Percentiles rank a stretch among this genome's conserved stretches.
These are phyloP conservation scores for Hylaea fasciaria DNA, from an alignment of 2,888 invertebrate genomes.

Conservation along the genomic window DNA sequence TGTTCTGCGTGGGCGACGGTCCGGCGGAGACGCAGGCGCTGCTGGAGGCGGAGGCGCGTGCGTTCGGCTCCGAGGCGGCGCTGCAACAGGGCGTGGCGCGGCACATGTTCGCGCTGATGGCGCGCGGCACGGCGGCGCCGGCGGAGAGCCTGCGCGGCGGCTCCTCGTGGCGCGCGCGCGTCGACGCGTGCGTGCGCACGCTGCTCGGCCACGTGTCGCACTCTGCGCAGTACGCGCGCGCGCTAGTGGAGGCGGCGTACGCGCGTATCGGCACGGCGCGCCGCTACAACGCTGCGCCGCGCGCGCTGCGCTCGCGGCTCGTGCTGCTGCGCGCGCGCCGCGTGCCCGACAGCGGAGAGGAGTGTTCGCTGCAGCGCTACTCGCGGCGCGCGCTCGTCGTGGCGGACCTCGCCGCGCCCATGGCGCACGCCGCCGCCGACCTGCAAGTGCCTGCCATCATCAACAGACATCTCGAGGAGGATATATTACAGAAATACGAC, in stretches of 20 bases:
- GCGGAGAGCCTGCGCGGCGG: constrained; percentile 45
- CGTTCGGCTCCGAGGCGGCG: constrained; percentile 40
- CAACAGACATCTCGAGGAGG: constrained; percentile 54
- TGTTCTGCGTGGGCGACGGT: constrained; percentile 55
- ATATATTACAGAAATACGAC: constrained; percentile 51
- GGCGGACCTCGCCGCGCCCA: constrained; percentile 45
- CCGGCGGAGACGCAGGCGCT: constrained; percentile 49
- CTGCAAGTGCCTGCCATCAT: constrained; percentile 52
- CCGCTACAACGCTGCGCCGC: constrained; percentile 35
- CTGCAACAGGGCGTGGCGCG: constrained; percentile 47
- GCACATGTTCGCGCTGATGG: constrained; percentile 48
- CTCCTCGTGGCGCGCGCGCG: constrained; percentile 41
- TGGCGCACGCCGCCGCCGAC: constrained; percentile 22
- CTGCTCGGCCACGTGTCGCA: constrained; percentile 50
- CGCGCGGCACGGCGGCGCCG: constrained; percentile 18
- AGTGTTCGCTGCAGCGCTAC: constrained; percentile 23
- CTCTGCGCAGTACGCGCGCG: constrained; percentile 57
- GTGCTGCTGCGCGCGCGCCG: constrained; percentile 48
- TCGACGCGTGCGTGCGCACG: constrained; percentile 44
- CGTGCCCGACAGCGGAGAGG: background rate
- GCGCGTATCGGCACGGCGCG: constrained; percentile 46
- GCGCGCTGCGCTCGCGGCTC: constrained; percentile 50
- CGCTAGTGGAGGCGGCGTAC: constrained; percentile 53
- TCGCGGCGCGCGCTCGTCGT: constrained; percentile 38
- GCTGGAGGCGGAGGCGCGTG: constrained; percentile 43